phyloP scores from a whole-genome alignment of 2,797 vertebrate species.

The Girardinus metallicus region DNA sequence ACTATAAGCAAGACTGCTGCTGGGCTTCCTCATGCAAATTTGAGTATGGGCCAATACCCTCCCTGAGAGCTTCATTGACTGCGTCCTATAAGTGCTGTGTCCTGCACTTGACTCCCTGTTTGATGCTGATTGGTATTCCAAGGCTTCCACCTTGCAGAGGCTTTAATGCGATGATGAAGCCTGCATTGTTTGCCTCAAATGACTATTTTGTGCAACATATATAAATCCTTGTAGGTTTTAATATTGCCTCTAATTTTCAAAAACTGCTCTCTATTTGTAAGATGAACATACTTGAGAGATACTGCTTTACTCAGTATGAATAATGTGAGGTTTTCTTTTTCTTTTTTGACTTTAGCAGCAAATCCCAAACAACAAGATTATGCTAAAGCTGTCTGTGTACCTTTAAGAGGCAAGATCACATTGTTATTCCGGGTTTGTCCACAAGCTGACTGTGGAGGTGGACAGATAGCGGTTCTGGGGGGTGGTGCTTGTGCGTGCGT shows the following conservation, averaged over 20 bases:
- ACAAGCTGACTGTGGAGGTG: constrained; percentile 81
- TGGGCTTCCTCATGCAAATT: constrained; percentile 9
- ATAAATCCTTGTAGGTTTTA: constrained; percentile 17
- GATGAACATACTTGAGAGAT: not conserved
- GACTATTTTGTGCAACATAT: constrained; percentile 6
- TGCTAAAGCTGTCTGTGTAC: constrained; percentile 57
- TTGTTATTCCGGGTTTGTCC: constrained; percentile 84
- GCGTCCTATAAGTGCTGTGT: constrained; percentile 53
- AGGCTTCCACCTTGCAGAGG: constrained; percentile 53
- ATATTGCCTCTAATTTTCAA: not conserved
- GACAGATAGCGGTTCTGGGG: constrained; percentile 79
- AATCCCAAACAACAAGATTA: constrained; percentile 33
- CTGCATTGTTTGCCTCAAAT: constrained; percentile 25
- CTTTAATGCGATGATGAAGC: constrained; percentile 18
- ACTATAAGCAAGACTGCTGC: constrained; percentile 52
- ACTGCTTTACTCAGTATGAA: not conserved
- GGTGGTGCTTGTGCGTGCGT: constrained; percentile 57
- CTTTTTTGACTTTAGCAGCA: not conserved
- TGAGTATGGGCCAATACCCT: constrained; percentile 45
- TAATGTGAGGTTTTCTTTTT: not conserved
- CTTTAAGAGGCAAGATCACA: constrained; percentile 79
- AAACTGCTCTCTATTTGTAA: not conserved
- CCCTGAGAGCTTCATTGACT: constrained; percentile 68
- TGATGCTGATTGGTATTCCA: constrained; percentile 66
- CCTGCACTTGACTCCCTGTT: constrained; percentile 66